These are phyloP conservation scores for Riptortus pedestris DNA, from an alignment of 1,140 invertebrate genomes.

Conservation along the genomic window DNA sequence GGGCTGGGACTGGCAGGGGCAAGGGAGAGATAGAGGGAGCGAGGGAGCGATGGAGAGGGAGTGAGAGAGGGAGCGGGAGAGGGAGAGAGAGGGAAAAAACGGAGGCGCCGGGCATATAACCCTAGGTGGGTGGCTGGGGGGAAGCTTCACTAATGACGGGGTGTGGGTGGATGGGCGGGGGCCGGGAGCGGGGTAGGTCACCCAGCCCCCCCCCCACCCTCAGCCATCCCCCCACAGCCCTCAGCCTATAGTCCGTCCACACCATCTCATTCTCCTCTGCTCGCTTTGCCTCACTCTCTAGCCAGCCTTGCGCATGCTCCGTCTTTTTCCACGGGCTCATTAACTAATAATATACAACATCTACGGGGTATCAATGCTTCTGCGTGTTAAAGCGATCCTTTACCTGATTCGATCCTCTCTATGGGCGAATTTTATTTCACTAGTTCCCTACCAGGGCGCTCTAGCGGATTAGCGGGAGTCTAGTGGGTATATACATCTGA, in stretches of 20 bases:
- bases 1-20: constrained; percentile 1
- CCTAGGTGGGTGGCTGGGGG: constrained; percentile 19
- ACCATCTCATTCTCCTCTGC: neutral
- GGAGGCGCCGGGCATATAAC: constrained; percentile 26
- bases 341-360: too few relatives aligned
- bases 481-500: too few relatives aligned
- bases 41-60: constrained; percentile 10
- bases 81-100: constrained; percentile 6
- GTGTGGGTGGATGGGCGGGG: constrained; percentile 17
- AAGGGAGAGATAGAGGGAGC: constrained; percentile 1
- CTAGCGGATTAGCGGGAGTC: too few relatives aligned
- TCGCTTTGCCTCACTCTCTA: neutral
- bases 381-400: too few relatives aligned
- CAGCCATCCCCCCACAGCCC: neutral
- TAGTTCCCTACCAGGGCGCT: too few relatives aligned
- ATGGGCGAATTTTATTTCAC: too few relatives aligned
- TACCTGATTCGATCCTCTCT: too few relatives aligned
- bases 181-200: constrained; percentile 24
- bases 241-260: neutral
- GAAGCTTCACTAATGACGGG: constrained; percentile 26
- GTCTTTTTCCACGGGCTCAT: too few relatives aligned
- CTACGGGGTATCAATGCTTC: too few relatives aligned
- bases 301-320: neutral
- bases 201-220: constrained; percentile 9
- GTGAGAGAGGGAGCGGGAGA: constrained; percentile 18